A percentile compares a stretch with the other conserved stretches of the same genome.
phyloP scores from a whole-genome alignment of 1,140 invertebrate species.

The Ips nitidus region DNA sequence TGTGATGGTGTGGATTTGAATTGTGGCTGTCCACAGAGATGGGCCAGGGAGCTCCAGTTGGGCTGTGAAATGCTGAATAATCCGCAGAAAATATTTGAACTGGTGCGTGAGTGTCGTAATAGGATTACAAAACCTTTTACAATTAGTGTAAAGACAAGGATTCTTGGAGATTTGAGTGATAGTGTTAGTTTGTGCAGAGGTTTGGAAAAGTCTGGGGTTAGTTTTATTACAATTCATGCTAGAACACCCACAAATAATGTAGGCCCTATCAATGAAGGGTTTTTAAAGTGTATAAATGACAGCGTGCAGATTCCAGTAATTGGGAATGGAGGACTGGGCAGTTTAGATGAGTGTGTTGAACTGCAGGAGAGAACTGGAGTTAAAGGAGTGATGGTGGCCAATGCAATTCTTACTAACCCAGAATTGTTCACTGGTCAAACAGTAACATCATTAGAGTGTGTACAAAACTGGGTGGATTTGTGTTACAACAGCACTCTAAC shows the following conservation, averaged over 20 bases:
- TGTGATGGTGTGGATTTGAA: slow-evolving; percentile 93
- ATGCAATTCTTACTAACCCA: slow-evolving; percentile 88
- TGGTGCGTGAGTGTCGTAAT: slow-evolving; percentile 75
- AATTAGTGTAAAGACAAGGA: slow-evolving; percentile 90
- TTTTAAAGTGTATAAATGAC: slow-evolving; percentile 73
- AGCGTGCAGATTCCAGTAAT: slow-evolving; percentile 78
- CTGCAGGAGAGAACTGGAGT: slow-evolving; percentile 71
- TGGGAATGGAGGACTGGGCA: slow-evolving; percentile 88
- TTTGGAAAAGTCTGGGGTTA: slow-evolving; percentile 81
- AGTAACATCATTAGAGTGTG: slow-evolving; percentile 73
- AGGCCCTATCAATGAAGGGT: slow-evolving; percentile 73
- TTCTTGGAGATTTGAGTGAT: slow-evolving; percentile 60
- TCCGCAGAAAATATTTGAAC: slow-evolving; percentile 80
- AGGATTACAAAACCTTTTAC: slow-evolving; percentile 75
- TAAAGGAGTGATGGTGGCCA: slow-evolving; percentile 85
- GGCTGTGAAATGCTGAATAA: slow-evolving; percentile 82
- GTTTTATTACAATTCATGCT: slow-evolving; percentile 89
- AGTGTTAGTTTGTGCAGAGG: slow-evolving; percentile 76
- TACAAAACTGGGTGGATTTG: slow-evolving; percentile 86
- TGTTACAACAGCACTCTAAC: slow-evolving; percentile 52
- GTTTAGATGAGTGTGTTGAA: slow-evolving; percentile 66
- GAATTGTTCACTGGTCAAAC: slow-evolving; percentile 74
- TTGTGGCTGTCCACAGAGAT: slow-evolving; percentile 95
- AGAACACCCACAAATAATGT: slow-evolving; percentile 78
- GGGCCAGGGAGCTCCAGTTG: slow-evolving; percentile 90